Percentiles rank a stretch among this genome's conserved stretches.
phyloP scores from a whole-genome alignment of 2,888 invertebrate species.

The Chrysolina haemoptera region DNA sequence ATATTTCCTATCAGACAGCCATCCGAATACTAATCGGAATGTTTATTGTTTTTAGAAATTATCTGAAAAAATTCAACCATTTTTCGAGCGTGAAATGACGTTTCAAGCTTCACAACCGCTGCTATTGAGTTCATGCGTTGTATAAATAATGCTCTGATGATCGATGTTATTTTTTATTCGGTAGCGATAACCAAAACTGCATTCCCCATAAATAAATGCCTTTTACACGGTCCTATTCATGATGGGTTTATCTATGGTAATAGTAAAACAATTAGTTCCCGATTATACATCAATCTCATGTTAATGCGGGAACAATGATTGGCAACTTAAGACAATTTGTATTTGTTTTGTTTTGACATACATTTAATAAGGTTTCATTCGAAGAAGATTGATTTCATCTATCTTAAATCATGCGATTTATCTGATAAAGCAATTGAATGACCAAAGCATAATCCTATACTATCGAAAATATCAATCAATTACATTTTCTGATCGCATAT shows the following conservation, averaged over 20 bases:
- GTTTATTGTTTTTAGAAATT: background rate
- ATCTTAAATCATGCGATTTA: constrained; percentile 7
- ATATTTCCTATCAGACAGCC: too few relatives aligned
- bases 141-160: background rate
- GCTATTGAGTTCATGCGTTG: background rate
- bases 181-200: constrained; percentile 1
- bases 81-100: constrained; percentile 1
- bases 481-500: background rate
- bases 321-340: constrained; percentile 21
- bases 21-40: too few relatives aligned
- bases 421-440: constrained; percentile 8
- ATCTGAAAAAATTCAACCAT: background rate
- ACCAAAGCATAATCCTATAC: background rate
- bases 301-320: constrained; percentile 21
- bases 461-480: background rate
- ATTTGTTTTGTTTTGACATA: constrained; percentile 14
- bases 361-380: constrained; percentile 14
- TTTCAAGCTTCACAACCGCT: constrained; percentile 1
- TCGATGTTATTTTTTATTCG: background rate
- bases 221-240: constrained; percentile 4
- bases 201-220: constrained; percentile 9
- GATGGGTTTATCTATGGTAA: constrained; percentile 14
- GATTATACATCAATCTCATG: constrained; percentile 16
- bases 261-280: constrained; percentile 20
- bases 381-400: constrained; percentile 18